Evolutionary conservation across 2,113 vertebrate genomes (phyloP).

Genomic region (Arothron firmamentum): DNA sequence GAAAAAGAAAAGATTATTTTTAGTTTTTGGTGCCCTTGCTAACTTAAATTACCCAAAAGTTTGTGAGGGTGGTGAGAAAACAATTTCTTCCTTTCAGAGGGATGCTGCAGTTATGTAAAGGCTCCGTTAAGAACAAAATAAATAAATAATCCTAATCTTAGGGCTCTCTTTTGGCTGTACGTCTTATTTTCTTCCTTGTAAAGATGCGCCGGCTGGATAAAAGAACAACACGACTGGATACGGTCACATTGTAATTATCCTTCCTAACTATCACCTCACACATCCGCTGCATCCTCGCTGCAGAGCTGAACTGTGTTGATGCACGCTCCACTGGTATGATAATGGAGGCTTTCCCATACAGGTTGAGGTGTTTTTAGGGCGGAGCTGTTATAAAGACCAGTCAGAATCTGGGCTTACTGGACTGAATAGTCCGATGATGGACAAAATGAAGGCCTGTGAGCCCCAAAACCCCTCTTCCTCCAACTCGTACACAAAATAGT

Average conservation of each 20-base stretch:
- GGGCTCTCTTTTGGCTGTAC: background rate
- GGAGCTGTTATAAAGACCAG: background rate
- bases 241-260: background rate
- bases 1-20: no score
- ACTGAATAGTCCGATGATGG: conserved; percentile 54
- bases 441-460: conserved; percentile 50
- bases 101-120: no score
- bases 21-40: no score
- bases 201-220: background rate
- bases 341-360: conserved; percentile 21
- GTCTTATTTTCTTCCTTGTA: no score
- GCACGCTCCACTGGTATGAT: conserved; percentile 18
- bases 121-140: no score
- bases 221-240: background rate
- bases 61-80: no score
- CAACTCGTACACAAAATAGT: conserved; percentile 6
- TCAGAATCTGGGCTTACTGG: conserved; percentile 37
- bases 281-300: background rate
- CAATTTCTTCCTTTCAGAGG: no score
- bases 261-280: conserved; percentile 3
- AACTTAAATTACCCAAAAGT: no score
- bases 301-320: conserved; percentile 21
- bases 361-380: background rate
- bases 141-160: no score
- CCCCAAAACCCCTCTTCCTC: conserved; percentile 18